Percentiles rank a stretch among this genome's conserved stretches.
Conservation (phyloP, 2,797 vertebrate species). For the Aplochiton taeniatus region DNA sequence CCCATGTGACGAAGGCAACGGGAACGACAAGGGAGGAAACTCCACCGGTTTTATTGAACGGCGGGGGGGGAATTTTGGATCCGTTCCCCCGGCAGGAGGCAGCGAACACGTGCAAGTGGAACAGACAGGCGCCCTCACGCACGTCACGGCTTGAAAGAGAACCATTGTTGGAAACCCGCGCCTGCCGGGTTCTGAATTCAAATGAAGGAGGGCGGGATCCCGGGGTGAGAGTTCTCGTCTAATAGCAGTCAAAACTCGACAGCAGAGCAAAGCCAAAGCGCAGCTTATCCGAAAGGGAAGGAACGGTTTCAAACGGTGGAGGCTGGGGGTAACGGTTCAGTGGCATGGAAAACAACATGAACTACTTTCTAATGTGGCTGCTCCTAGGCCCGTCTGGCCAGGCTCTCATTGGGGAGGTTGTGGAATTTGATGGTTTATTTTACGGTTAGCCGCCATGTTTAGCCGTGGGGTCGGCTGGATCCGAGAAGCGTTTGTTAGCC, state of each 20-base stretch:
- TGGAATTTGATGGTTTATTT: no score
- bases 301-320: background rate
- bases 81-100: conserved; percentile 45
- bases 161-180: conserved; percentile 56
- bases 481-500: no score
- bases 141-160: conserved; percentile 52
- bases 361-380: no score
- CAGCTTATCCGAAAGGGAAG: background rate
- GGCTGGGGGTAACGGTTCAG: no score
- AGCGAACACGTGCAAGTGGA: conserved; percentile 61
- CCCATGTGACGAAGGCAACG: no score
- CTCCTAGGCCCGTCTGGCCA: no score
- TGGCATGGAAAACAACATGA: no score
- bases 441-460: no score
- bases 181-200: conserved; percentile 56
- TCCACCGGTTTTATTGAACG: conserved; percentile 62
- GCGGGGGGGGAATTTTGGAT: conserved; percentile 50
- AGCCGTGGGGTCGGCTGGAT: no score
- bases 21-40: conserved; percentile 22
- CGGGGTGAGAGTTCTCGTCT: conserved; percentile 32
- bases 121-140: conserved; percentile 56
- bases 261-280: conserved; percentile 19
- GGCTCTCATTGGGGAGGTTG: no score
- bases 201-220: conserved; percentile 56
- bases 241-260: conserved; percentile 23